phyloP scores from a whole-genome alignment of 2,888 invertebrate species.

The Mythimna loreyi region DNA sequence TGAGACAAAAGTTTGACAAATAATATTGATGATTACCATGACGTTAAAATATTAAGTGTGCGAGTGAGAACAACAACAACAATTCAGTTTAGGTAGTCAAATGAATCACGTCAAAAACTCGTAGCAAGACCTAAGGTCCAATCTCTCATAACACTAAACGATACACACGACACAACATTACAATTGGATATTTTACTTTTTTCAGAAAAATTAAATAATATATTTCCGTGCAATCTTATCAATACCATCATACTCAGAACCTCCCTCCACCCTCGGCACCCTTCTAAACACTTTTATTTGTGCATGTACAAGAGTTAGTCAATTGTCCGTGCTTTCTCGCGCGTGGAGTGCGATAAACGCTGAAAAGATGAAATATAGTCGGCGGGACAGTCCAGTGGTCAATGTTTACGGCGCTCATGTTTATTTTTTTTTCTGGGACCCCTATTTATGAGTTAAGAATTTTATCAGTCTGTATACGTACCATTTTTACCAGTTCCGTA shows the following conservation, averaged over 20 bases:
- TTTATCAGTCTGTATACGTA: background rate
- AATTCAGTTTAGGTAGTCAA: too few species aligned
- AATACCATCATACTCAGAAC: too few species aligned
- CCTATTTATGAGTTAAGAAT: conserved; percentile 1
- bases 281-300: conserved; percentile 73
- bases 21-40: too few species aligned
- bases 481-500: too few species aligned
- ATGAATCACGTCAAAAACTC: too few species aligned
- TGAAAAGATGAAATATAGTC: conserved; percentile 86
- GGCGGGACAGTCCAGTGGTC: conserved; percentile 75
- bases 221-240: conserved; percentile 59
- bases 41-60: too few species aligned
- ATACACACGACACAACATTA: conserved; percentile 6
- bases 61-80: too few species aligned
- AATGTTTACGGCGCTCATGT: conserved; percentile 65
- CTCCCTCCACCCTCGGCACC: conserved; percentile 67
- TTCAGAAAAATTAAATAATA: conserved; percentile 22
- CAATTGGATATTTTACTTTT: conserved; percentile 27
- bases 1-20: too few species aligned
- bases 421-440: conserved; percentile 59
- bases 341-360: conserved; percentile 82
- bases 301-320: conserved; percentile 73
- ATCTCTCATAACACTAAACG: background rate
- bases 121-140: too few species aligned
- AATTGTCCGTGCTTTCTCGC: conserved; percentile 80